Percentiles rank a stretch among this genome's conserved stretches.
phyloP scores from a whole-genome alignment of 2,113 vertebrate genomes.

The Cheirogaleus medius region DNA sequence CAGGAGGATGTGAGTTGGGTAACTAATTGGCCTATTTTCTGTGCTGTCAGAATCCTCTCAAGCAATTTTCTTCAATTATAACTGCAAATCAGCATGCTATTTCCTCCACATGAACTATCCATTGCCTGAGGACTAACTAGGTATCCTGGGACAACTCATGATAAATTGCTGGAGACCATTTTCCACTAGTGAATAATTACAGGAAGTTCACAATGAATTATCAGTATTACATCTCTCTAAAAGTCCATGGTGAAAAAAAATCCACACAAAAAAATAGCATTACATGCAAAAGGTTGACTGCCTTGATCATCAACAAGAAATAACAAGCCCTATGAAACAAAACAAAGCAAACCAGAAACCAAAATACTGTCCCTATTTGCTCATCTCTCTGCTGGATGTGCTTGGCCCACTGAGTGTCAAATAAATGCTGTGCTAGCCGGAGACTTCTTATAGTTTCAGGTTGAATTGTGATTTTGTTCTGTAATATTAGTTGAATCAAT shows the following conservation, averaged over 20 bases:
- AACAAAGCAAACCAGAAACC: neutral
- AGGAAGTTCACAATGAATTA: conserved; percentile 41
- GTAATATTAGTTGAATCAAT: conserved; percentile 9
- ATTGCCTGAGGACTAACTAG: conserved; percentile 79
- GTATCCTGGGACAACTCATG: conserved; percentile 80
- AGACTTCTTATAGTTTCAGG: neutral
- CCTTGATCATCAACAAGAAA: neutral
- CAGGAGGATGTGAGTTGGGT: conserved; percentile 82
- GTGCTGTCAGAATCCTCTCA: conserved; percentile 85
- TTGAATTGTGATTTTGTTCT: neutral
- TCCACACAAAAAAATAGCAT: neutral
- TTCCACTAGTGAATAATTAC: conserved; percentile 81
- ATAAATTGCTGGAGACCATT: conserved; percentile 76
- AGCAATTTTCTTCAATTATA: conserved; percentile 90
- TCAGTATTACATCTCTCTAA: neutral
- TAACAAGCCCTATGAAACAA: conserved; percentile 1
- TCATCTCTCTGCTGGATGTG: neutral
- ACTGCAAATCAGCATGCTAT: conserved; percentile 85
- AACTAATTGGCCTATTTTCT: conserved; percentile 90
- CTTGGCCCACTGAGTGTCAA: neutral
- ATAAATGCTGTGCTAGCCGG: neutral
- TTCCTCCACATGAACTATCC: conserved; percentile 82
- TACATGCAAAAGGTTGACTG: neutral
- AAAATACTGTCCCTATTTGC: neutral
- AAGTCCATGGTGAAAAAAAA: conserved; percentile 3